Conservation (phyloP, 2,797 vertebrate species). For the Enteromius mattozi region DNA sequence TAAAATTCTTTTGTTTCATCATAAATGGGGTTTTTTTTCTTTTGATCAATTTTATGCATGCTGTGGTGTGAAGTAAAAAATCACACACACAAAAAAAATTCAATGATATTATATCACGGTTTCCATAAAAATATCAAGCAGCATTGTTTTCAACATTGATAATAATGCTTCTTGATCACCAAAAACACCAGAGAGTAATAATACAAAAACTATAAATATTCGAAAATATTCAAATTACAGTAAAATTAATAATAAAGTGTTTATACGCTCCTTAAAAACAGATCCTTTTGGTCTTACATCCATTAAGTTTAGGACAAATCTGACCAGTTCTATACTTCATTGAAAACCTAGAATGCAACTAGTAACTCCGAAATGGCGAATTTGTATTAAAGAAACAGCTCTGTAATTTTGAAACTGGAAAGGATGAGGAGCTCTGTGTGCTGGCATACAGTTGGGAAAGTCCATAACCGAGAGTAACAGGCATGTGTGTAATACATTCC, state of each 20-base stretch:
- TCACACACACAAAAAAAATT: too few species aligned
- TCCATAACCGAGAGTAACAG: conserved; percentile 36
- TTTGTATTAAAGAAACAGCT: neutral
- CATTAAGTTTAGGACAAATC: neutral
- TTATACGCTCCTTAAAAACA: neutral
- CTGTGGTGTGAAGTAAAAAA: neutral
- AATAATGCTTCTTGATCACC: too few species aligned
- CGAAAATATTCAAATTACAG: neutral
- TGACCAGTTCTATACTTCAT: neutral
- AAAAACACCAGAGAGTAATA: too few species aligned
- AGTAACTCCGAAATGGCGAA: neutral
- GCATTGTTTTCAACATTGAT: neutral
- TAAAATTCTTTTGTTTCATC: neutral
- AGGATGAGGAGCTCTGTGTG: neutral
- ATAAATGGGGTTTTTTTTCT: neutral
- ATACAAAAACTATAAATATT: too few species aligned
- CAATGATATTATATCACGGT: neutral
- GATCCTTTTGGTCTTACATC: neutral
- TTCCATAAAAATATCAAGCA: neutral
- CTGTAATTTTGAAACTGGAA: neutral
- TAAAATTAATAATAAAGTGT: neutral
- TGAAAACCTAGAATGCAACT: neutral
- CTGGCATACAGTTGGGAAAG: conserved; percentile 40
- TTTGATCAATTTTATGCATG: neutral
- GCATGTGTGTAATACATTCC: conserved; percentile 50